phyloP scores from a whole-genome alignment of 2,888 invertebrate species.

The Periphyllus acericola region DNA sequence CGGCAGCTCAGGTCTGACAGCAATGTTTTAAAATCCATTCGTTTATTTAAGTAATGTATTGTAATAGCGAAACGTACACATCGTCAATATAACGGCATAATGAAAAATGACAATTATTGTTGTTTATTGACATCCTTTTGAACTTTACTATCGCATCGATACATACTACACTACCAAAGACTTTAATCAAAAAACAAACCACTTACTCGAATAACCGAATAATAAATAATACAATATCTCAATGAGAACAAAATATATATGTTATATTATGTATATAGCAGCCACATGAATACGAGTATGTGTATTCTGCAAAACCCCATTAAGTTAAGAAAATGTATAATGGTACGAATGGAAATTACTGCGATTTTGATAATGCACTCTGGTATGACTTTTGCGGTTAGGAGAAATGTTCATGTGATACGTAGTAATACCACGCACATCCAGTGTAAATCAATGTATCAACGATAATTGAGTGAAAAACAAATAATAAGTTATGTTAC shows the following conservation, averaged over 20 bases:
- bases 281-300: not conserved
- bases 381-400: not conserved
- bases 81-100: not conserved
- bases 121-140: conserved; percentile 3
- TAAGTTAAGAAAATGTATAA: not conserved
- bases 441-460: not conserved
- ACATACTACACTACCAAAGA: not conserved
- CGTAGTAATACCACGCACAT: not conserved
- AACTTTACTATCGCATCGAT: not conserved
- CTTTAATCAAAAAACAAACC: not conserved
- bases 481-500: not conserved
- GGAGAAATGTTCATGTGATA: not conserved
- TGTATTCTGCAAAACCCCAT: not conserved
- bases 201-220: not conserved
- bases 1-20: not conserved
- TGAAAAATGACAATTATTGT: not conserved
- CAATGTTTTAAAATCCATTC: not conserved
- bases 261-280: not conserved
- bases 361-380: not conserved
- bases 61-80: not conserved
- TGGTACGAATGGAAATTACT: not conserved
- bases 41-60: not conserved
- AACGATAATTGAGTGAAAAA: not conserved
- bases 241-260: not conserved
- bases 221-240: not conserved